Base-by-base conservation (phyloP, 2,888 invertebrate genomes). In the Geophilus truncorum region DNA sequence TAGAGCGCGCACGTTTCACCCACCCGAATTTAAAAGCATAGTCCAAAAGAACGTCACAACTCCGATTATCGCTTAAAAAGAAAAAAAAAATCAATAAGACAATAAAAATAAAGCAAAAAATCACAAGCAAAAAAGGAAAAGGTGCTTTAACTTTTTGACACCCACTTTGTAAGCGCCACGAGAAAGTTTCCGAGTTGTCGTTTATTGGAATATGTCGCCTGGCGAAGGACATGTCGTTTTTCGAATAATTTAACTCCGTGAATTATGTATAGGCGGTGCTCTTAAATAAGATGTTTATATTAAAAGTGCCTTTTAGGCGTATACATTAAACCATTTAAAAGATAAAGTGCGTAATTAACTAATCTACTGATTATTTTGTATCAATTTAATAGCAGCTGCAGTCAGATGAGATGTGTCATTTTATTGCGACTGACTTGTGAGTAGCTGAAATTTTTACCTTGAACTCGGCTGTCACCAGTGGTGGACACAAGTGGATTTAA, bases 1-100 rank as follows among this genome's bases (percentile, higher is more conserved):
- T 28, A 25, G 28, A 70, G n/a, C 70, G 23, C 70, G 70, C 70
- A 70, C 70, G 70, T 70, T n/a, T 70, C 25, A 70, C 70, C 70
- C 28, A 28, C 25, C 23, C 70, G 25, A 70, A 70, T 23, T 70
- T 70, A 70, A 70, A 70, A 70, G 70, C 70, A 70, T 51, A 18
- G 51, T 51, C 51, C 51, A 51, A 51, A 51, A 40, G n/a, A 51
- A 51, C 18, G 51, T 18, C 51, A 70, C 70, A 23, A 70, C 70
- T 70, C 70, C 70, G 70, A 70, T 70, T 70, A 23, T 70, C 70
- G 70, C 70, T 70, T 70, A 70, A 70, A 28, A 70, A n/a, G 25
- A 70, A 25, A 70, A 70, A 23, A 70, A 25, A 70, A 70, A 70
- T 70, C 23, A 70, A 51, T 51, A 70, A 70, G 3, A 25, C 10